Evolutionary conservation across 2,113 vertebrate genomes (phyloP), one percentile per base, ranked within the genome.

Genomic region (Antechinus stuartii): DNA sequence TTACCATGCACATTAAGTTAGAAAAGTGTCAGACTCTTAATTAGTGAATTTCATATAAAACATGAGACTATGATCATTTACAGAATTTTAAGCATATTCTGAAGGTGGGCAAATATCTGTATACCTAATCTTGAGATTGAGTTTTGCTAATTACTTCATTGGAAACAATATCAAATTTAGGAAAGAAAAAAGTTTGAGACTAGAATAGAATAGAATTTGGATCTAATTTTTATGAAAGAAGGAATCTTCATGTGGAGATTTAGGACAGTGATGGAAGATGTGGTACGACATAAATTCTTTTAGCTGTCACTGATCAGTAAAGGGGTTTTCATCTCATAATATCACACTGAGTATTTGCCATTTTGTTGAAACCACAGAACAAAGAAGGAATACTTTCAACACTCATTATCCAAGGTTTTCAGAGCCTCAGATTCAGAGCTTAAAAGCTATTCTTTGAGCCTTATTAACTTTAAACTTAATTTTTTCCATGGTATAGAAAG

Each of bases 361-460:
- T 57, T 0, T 8, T 0, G 0, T 30, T 46, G 89, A 47, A 47
- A 49, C 11, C 90, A n/a, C 49, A 6, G 90, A 68, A 46, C 25
- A 52, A 35, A 94, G 27, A 11, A 89, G 12, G 53, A 26, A 9
- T 10, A 35, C 61, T 50, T 92, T 30, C 54, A 30, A 9, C 91
- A 27, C 5, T 46, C 61, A 24, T 54, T 90, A 11, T 19, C 35
- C 42, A 89, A 91, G 90, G 46, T 12, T 3, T 26, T 2, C 49
- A 30, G 24, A n/a, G 42, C 25, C 50, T 89, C 35, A 23, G 22
- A 27, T 49, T 55, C 35, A 50, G 16, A 0, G 2, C 92, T 94
- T 27, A 96, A 50, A 24, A 52, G 12, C 46, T 94, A 46, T 61
- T 89, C 95, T 90, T 92, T 9, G 47, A 93, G 27, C 35, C 52